Evolutionary conservation across 2,797 vertebrate species (phyloP).

Genomic region (Octomys mimax): DNA sequence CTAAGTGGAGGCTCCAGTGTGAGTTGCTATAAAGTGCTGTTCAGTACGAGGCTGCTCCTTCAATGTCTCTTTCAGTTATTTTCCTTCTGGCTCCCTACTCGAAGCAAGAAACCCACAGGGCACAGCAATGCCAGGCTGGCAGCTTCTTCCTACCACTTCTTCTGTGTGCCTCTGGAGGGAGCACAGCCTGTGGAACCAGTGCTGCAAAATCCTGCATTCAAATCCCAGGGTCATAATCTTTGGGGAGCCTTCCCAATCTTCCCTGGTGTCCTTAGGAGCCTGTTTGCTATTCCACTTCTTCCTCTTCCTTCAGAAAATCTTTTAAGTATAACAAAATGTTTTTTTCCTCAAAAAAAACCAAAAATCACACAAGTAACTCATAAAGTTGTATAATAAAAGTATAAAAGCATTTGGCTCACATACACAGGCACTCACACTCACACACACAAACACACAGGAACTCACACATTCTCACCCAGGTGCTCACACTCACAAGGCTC

Average conservation of each 20-base stretch:
- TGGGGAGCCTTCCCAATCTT: not conserved
- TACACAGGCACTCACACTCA: too few relatives aligned
- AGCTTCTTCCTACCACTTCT: not conserved
- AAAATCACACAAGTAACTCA: not conserved
- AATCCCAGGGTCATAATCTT: not conserved
- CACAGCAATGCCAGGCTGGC: not conserved
- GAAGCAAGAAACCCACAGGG: not conserved
- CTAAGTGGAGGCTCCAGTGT: not conserved
- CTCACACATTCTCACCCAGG: too few relatives aligned
- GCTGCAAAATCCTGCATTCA: not conserved
- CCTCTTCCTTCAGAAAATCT: not conserved
- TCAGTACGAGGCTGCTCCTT: not conserved
- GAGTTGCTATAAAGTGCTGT: not conserved
- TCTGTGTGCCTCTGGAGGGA: not conserved
- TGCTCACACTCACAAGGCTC: too few relatives aligned
- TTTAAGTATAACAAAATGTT: not conserved
- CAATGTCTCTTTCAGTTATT: conserved; percentile 17
- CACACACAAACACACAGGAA: too few relatives aligned
- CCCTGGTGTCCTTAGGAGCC: not conserved
- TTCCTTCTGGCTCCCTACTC: not conserved
- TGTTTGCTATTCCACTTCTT: not conserved
- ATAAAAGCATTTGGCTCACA: not conserved
- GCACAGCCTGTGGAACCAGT: not conserved
- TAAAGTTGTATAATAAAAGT: not conserved
- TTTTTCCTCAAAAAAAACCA: not conserved